phyloP scores from a whole-genome alignment of 2,888 invertebrate species.

The Sepioteuthis lessoniana region DNA sequence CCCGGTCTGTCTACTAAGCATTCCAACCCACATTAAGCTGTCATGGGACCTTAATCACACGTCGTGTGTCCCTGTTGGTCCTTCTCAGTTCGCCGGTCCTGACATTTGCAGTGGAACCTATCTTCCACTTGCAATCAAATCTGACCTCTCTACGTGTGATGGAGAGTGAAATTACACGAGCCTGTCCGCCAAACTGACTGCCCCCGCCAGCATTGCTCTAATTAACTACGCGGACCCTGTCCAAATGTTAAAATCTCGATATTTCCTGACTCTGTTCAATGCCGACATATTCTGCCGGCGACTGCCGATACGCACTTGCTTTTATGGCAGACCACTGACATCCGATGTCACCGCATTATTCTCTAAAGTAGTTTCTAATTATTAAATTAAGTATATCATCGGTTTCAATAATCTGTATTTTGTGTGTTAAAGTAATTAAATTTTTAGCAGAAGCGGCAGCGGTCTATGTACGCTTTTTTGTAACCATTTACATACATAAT shows the following conservation, averaged over 20 bases:
- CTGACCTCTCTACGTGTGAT: neutral
- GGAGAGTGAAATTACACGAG: neutral
- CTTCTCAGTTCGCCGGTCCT: neutral
- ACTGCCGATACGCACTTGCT: neutral
- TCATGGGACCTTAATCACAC: neutral
- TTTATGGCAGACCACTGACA: neutral
- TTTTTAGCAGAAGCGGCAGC: no score
- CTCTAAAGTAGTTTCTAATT: neutral
- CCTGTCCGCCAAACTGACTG: neutral
- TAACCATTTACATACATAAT: no score
- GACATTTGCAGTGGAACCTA: neutral
- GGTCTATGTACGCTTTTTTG: no score
- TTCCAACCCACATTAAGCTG: neutral
- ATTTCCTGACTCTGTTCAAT: neutral
- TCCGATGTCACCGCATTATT: neutral
- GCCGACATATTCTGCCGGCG: neutral
- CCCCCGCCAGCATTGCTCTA: neutral
- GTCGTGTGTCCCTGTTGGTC: neutral
- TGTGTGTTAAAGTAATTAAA: no score
- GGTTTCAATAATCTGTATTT: no score
- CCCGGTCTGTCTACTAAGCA: neutral
- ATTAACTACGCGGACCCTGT: conserved; percentile 4
- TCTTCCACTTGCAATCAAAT: conserved; percentile 20
- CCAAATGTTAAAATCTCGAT: neutral
- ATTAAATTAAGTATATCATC: neutral